Conservation (phyloP, 2,113 vertebrate genomes). For the Tauraco erythrolophus region DNA sequence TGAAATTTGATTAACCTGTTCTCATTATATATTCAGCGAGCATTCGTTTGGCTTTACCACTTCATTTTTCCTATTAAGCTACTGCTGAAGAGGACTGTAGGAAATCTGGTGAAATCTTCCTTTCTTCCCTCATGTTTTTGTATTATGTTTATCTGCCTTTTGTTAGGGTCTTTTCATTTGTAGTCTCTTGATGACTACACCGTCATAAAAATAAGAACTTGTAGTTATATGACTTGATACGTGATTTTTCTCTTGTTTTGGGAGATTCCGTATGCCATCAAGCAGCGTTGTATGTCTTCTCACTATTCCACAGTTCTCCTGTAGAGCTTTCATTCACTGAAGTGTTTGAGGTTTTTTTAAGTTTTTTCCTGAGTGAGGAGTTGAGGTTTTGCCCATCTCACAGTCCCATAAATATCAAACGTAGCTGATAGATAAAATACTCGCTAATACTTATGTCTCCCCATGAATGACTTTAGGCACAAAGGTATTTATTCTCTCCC, state of each 20-base stretch:
- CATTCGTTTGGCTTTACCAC: not conserved
- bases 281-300: not conserved
- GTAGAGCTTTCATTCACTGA: not conserved
- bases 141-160: not conserved
- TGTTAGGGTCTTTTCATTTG: not conserved
- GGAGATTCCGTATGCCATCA: not conserved
- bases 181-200: not conserved
- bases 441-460: not conserved
- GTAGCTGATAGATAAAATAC: not conserved
- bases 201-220: not conserved
- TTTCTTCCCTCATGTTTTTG: not conserved
- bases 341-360: not conserved
- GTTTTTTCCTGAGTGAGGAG: constrained; percentile 3
- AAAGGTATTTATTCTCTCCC: not conserved
- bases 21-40: not conserved
- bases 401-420: not conserved
- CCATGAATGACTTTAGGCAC: not conserved
- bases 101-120: not conserved
- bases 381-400: not conserved
- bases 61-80: not conserved
- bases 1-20: not conserved
- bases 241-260: not conserved
- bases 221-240: not conserved
- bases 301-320: not conserved
- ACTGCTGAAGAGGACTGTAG: not conserved